These are phyloP conservation scores for Phyllostomus hastatus DNA, from an alignment of 2,113 vertebrate genomes.

Conservation along the genomic window DNA sequence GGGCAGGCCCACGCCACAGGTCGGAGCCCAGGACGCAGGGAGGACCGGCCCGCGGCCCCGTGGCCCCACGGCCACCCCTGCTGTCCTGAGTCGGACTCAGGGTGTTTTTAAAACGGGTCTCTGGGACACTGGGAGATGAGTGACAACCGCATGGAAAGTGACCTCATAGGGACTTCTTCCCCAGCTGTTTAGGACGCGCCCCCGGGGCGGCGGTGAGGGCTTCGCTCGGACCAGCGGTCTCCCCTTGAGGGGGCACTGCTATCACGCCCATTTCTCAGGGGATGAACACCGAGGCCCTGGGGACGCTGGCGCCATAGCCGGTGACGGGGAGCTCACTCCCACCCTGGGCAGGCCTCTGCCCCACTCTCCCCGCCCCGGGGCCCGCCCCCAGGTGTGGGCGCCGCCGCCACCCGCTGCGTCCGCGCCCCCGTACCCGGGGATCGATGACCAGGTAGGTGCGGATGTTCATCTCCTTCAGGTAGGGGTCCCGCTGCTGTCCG, in stretches of 20 bases:
- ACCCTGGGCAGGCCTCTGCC: rapidly evolving
- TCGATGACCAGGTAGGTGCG: slow-evolving; percentile 94
- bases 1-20: rapidly evolving
- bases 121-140: neutral
- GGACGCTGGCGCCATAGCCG: rapidly evolving
- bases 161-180: too few species aligned
- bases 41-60: neutral
- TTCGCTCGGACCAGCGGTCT: rapidly evolving
- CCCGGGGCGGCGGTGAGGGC: rapidly evolving
- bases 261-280: neutral
- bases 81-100: neutral
- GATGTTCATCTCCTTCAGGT: slow-evolving; percentile 93
- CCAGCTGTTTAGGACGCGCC: rapidly evolving
- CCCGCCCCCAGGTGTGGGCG: neutral
- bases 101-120: neutral
- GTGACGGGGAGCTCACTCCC: neutral
- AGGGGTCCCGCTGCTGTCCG: slow-evolving; percentile 91
- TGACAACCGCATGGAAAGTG: neutral
- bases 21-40: neutral
- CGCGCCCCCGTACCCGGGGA: slow-evolving; percentile 85
- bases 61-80: too few species aligned
- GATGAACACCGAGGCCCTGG: neutral
- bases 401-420: rapidly evolving
- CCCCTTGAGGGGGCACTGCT: rapidly evolving
- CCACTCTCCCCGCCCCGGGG: neutral